Conservation (phyloP, 1,140 invertebrate species). For the Drosophila novamexicana region DNA sequence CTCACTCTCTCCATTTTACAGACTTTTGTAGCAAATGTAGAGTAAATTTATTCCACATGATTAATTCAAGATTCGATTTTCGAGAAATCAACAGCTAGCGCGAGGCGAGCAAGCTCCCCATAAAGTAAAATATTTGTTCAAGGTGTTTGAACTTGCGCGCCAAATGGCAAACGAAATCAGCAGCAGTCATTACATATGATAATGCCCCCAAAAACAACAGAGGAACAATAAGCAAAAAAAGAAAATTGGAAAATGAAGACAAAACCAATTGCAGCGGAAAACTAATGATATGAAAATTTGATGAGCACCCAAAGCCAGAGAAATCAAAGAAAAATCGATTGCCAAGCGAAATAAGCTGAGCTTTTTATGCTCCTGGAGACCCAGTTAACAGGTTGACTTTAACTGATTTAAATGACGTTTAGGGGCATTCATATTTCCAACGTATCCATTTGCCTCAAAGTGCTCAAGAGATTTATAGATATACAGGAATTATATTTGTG, state of each 20-base stretch:
- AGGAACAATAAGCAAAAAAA: not conserved
- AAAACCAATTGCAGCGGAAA: slow-evolving; percentile 22
- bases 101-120: not conserved
- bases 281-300: slow-evolving; percentile 51
- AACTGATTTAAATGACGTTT: not conserved
- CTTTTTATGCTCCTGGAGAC: not conserved
- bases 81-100: slow-evolving; percentile 15
- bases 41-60: slow-evolving; percentile 68
- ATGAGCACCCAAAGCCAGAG: slow-evolving; percentile 1
- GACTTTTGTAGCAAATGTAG: slow-evolving; percentile 26
- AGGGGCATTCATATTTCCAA: too few species aligned
- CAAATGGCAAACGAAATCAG: slow-evolving; percentile 45
- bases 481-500: too few species aligned
- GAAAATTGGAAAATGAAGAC: slow-evolving; percentile 6
- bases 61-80: slow-evolving; percentile 67
- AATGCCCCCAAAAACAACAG: slow-evolving; percentile 26
- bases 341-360: slow-evolving; percentile 2
- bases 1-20: not conserved
- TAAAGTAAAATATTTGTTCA: slow-evolving; percentile 58
- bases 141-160: slow-evolving; percentile 48
- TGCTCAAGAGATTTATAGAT: too few species aligned
- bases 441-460: too few species aligned
- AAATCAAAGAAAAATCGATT: slow-evolving; percentile 21
- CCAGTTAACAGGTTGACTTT: slow-evolving; percentile 8
- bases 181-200: slow-evolving; percentile 62